phyloP scores from a whole-genome alignment of 2,113 vertebrate genomes.

The Gymnogyps californianus region DNA sequence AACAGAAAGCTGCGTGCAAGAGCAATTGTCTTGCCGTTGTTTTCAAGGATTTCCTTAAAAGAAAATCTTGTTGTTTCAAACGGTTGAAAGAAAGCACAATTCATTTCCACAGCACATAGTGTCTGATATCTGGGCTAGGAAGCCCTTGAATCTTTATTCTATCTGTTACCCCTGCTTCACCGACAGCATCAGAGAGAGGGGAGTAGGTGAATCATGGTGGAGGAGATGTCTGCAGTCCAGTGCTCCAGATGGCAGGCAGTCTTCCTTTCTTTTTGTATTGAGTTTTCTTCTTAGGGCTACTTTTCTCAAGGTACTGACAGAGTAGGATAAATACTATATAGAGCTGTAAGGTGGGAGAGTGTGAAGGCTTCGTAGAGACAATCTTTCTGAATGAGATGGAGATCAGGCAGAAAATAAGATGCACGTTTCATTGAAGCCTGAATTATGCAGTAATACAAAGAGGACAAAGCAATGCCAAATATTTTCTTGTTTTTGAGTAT shows the following conservation, averaged over 20 bases:
- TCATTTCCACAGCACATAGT: not conserved
- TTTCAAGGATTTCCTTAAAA: not conserved
- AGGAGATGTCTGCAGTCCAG: not conserved
- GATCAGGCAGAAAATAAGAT: not conserved
- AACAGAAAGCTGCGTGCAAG: not conserved
- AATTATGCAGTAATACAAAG: not conserved
- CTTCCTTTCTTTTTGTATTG: not conserved
- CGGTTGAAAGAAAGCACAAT: not conserved
- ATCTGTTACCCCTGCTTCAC: not conserved
- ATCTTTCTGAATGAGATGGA: not conserved
- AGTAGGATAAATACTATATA: not conserved
- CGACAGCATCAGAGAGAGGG: accelerated
- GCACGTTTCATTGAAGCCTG: not conserved
- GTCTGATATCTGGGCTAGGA: not conserved
- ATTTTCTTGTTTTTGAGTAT: not conserved
- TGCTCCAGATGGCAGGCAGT: too few species aligned
- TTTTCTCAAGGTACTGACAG: not conserved
- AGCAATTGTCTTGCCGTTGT: not conserved
- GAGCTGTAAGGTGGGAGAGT: not conserved
- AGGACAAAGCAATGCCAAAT: not conserved
- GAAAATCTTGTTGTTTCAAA: not conserved
- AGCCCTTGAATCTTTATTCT: not conserved
- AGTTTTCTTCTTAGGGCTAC: not conserved
- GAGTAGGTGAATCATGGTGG: not conserved
- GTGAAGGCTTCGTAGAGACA: not conserved